Base-by-base conservation (phyloP, 2,797 vertebrate genomes). In the Pseudochirops cupreus region DNA sequence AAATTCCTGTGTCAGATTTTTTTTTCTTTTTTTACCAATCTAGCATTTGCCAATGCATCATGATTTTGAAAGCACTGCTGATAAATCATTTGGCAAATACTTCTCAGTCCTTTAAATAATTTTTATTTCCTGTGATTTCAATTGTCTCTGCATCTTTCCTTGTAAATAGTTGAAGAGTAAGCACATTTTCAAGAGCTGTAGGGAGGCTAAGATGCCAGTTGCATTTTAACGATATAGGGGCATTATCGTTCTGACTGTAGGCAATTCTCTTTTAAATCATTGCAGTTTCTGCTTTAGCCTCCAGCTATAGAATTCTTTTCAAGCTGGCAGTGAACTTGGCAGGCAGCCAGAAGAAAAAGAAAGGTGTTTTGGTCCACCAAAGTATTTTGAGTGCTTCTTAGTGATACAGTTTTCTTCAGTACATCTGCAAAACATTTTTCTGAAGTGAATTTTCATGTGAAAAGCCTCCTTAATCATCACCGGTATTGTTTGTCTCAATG, bases 231-330 rank as follows among this genome's bases (percentile, higher is more conserved):
- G 99, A 99, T 99, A 98, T 98, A 98, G 98, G 74, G 98, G 98
- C 98, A 99, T 99, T 99, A 99, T 99, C 98, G 98, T 97, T 98
- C 98, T 97, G 98, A 99, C 99, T 99, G 99, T 99, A 99, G 99
- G 99, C 98, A 99, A 99, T 99, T 99, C 99, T 99, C 99, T 99
- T 99, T 99, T 99, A 99, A 99, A 99, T 99, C 98, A 99, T 99
- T 99, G 99, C 96, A 98, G 99, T 98, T 99, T 99, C 98, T 98
- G 98, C 98, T 98, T 99, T 98, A 98, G 98, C 98, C 98, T 99
- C 98, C 98, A 99, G 99, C 99, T 99, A 99, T 99, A 98, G 99
- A 99, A 99, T 99, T 99, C 98, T 99, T 99, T 99, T 99, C 98
- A 99, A 98, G 98, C 99, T 95, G 98, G 96, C 98, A 99, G 99